Evolutionary conservation across 2,888 invertebrate genomes (phyloP).

Genomic region (Athalia cordata): DNA sequence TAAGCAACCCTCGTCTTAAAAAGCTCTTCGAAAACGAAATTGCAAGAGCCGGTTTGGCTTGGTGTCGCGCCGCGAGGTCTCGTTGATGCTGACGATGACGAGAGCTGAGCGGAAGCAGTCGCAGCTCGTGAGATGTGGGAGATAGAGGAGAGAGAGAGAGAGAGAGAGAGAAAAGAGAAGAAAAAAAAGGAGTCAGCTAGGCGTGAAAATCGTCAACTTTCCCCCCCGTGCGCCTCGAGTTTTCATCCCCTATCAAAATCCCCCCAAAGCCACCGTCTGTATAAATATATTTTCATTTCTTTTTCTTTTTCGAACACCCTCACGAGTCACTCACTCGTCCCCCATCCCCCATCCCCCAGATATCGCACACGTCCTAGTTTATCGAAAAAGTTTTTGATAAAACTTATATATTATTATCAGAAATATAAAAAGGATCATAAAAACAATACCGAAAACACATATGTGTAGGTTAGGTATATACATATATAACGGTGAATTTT

Average conservation of each 20-base stretch:
- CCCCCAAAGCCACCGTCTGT: conserved; percentile 52
- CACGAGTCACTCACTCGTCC: too few relatives aligned
- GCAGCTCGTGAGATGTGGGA: conserved; percentile 11
- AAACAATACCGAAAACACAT: too few relatives aligned
- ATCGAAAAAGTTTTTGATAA: too few relatives aligned
- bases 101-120: conserved; percentile 21
- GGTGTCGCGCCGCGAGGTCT: too few relatives aligned
- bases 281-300: neutral
- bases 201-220: conserved; percentile 66
- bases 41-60: neutral
- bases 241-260: conserved; percentile 56
- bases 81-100: conserved; percentile 37
- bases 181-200: conserved; percentile 56
- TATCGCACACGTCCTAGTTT: too few relatives aligned
- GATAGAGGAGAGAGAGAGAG: conserved; percentile 42
- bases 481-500: too few relatives aligned
- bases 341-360: too few relatives aligned
- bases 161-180: conserved; percentile 45
- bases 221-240: conserved; percentile 58
- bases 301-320: too few relatives aligned
- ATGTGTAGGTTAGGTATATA: too few relatives aligned
- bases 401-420: too few relatives aligned
- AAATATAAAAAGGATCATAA: too few relatives aligned
- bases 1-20: neutral
- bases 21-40: neutral